Percentiles rank a stretch among this genome's conserved stretches.
phyloP scores from a whole-genome alignment of 1,140 invertebrate genomes.

The Bombus impatiens region DNA sequence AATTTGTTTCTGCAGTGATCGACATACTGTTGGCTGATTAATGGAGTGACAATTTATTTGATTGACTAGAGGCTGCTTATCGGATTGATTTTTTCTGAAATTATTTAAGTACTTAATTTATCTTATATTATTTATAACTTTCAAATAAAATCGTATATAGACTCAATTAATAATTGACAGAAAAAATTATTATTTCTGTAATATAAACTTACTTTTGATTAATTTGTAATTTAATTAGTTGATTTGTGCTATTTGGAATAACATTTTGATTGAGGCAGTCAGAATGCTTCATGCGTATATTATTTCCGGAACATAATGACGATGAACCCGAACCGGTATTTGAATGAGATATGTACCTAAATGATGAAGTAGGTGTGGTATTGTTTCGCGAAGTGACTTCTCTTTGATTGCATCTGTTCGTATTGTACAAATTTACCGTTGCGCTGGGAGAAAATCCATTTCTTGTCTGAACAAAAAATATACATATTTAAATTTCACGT shows the following conservation, averaged over 20 bases:
- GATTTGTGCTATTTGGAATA: slow-evolving; percentile 63
- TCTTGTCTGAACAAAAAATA: slow-evolving; percentile 65
- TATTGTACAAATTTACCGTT: slow-evolving; percentile 79
- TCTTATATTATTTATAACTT: not conserved
- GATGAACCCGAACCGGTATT: slow-evolving; percentile 57
- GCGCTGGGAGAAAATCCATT: slow-evolving; percentile 78
- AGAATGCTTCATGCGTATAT: slow-evolving; percentile 75
- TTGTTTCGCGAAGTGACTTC: slow-evolving; percentile 68
- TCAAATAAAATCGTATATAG: slow-evolving; percentile 2
- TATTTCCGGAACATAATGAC: slow-evolving; percentile 66
- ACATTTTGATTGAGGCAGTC: slow-evolving; percentile 75
- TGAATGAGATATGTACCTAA: slow-evolving; percentile 75
- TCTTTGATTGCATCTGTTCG: slow-evolving; percentile 69
- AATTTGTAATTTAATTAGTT: slow-evolving; percentile 80
- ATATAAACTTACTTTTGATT: slow-evolving; percentile 74
- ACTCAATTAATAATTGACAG: not conserved
- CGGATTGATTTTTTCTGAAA: slow-evolving; percentile 72
- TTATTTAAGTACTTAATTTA: not conserved
- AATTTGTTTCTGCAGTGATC: slow-evolving; percentile 88
- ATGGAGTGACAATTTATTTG: slow-evolving; percentile 53
- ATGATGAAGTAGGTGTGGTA: slow-evolving; percentile 75
- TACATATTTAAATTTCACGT: slow-evolving; percentile 11
- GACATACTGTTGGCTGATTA: slow-evolving; percentile 62
- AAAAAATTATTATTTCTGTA: not conserved
- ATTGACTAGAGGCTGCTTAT: slow-evolving; percentile 69